Evolutionary conservation across 2,797 vertebrate species (phyloP), one percentile per base, ranked within the genome.

Genomic region (Arremon brunneinucha): DNA sequence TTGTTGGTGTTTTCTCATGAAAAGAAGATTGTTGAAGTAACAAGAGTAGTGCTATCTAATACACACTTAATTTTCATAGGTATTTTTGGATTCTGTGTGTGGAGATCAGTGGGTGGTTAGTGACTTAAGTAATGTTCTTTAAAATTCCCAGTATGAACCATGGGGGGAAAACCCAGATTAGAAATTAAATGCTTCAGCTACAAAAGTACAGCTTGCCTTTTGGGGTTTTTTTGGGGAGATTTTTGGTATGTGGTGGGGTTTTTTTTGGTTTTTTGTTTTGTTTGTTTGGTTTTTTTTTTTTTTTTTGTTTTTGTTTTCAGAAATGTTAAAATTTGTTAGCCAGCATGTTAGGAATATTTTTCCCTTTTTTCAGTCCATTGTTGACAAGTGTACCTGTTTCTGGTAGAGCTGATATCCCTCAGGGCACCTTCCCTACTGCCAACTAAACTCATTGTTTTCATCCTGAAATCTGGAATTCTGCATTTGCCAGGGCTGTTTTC

Each of bases 91-190:
- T 52, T 17, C 10, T 32, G 12, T 50, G 37, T 2, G 14, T 10
- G 75, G 20, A 90, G 56, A 52, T 85, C 52, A 53, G 74, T 80
- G 87, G 39, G 65, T 75, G 84, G 79, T 85, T 92, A 63, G 46
- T 63, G 56, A 55, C 53, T 85, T 62, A 72, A 87, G 44, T 78
- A 91, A 93, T 16, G 5, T 68, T 53, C 64, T 91, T 85, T 50
- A 81, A 7, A 95, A 92, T 77, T 75, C 41, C 83, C 68, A n/a
- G 15, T 70, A 14, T 84, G 67, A 85, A 21, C 68, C 28, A 35
- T 13, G n/a, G 21, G 3, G 56, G 72, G 49, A 11, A 8, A 81
- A 83, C 44, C 9, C 37, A 85, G 34, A 24, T 71, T 83, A 50
- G 63, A 67, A 89, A 64, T 85, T 34, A 50, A 59, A 24, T 80